These are phyloP conservation scores for Enteromius radiatus DNA, from an alignment of 2,797 vertebrate species.

Conservation along the genomic window DNA sequence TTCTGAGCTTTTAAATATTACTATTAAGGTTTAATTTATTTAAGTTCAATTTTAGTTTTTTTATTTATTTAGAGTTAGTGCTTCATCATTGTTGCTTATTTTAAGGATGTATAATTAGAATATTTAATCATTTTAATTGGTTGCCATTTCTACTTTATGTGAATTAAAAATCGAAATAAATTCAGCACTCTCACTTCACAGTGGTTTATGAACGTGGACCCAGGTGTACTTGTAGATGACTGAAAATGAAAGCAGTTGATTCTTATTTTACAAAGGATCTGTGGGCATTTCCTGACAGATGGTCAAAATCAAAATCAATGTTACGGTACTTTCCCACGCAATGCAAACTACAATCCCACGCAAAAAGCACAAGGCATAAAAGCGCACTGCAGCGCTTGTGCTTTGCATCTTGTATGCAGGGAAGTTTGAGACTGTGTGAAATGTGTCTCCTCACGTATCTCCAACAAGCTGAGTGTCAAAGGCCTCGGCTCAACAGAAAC, in stretches of 20 bases:
- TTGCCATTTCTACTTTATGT: neutral
- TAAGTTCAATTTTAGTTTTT: neutral
- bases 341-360: constrained; percentile 3
- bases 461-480: constrained; percentile 10
- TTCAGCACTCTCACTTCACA: neutral
- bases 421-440: constrained; percentile 3
- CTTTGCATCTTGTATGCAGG: constrained; percentile 13
- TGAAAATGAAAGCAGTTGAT: constrained; percentile 48
- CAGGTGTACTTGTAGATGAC: constrained; percentile 43
- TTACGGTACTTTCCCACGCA: constrained; percentile 29
- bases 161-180: neutral
- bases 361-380: neutral
- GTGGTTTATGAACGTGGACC: neutral
- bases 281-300: constrained; percentile 23
- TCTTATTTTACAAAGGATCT: neutral
- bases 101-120: neutral
- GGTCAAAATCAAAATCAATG: constrained; percentile 24
- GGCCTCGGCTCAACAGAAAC: constrained; percentile 24
- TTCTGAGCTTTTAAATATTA: neutral
- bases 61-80: neutral
- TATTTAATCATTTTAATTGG: neutral
- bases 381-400: constrained; percentile 3
- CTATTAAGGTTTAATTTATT: neutral
- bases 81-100: neutral
- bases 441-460: neutral